phyloP scores from a whole-genome alignment of 2,888 invertebrate species.

The Athalia cordata region DNA sequence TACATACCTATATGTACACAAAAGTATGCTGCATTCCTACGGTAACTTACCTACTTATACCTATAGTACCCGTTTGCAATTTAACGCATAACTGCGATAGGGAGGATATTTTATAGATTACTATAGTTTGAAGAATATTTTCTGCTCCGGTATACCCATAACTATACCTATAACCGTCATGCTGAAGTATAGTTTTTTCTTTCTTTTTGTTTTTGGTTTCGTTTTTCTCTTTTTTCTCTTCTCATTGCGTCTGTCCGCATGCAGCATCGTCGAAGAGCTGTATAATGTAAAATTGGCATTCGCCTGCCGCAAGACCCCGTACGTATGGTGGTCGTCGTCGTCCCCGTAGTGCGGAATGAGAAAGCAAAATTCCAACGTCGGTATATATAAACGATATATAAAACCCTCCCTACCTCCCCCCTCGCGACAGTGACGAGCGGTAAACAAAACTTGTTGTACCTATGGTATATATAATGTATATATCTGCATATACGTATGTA shows the following conservation, averaged over 20 bases:
- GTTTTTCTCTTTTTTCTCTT: not conserved
- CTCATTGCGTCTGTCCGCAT: not conserved
- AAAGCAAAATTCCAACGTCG: constrained; percentile 32
- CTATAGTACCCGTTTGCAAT: too few relatives aligned
- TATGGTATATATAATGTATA: not conserved
- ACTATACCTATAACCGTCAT: too few relatives aligned
- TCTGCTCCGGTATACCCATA: too few relatives aligned
- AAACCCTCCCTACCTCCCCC: too few relatives aligned
- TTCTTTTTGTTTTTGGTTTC: not conserved
- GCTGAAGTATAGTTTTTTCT: too few relatives aligned
- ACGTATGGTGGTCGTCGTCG: not conserved
- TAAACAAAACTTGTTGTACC: not conserved
- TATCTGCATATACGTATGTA: not conserved
- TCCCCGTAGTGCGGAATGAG: constrained; percentile 9
- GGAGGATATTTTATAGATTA: too few relatives aligned
- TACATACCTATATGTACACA: too few relatives aligned
- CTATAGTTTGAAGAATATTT: too few relatives aligned
- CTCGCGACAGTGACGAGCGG: constrained; percentile 20
- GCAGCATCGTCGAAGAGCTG: not conserved
- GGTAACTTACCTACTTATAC: too few relatives aligned
- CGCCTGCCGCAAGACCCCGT: not conserved
- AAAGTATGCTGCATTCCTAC: too few relatives aligned
- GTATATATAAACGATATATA: not conserved
- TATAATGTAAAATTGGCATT: constrained; percentile 32
- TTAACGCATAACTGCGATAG: too few relatives aligned